Evolutionary conservation across 1,140 invertebrate species (phyloP).

Genomic region (Leptinotarsa texana): DNA sequence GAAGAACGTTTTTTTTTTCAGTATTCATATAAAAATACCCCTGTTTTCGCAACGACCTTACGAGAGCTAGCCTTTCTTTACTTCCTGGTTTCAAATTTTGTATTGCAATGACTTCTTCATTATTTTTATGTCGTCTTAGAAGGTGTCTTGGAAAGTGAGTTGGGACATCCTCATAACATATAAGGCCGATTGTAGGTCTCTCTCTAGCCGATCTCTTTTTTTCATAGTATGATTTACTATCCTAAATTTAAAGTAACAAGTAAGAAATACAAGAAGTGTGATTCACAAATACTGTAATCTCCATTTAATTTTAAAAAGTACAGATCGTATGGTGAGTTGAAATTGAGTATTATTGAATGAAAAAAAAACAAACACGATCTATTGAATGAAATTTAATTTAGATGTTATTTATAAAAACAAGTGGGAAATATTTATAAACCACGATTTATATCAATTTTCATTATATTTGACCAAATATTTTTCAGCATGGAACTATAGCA

Average conservation of each 20-base stretch:
- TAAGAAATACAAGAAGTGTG: neutral
- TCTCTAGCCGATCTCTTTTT: constrained; percentile 33
- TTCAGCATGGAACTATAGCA: no score
- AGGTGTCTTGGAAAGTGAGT: constrained; percentile 37
- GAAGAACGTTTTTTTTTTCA: constrained; percentile 9
- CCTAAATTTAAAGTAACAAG: constrained; percentile 1
- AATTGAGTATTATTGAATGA: no score
- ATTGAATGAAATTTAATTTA: no score
- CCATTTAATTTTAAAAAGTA: no score
- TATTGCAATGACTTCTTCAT: constrained; percentile 29
- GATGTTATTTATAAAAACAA: no score
- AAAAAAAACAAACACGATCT: no score
- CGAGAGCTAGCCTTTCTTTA: constrained; percentile 27
- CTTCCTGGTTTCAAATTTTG: constrained; percentile 26
- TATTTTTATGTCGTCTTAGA: constrained; percentile 31
- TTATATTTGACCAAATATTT: no score
- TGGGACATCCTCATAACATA: constrained; percentile 33
- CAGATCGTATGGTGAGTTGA: no score
- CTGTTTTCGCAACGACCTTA: neutral
- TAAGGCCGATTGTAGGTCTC: constrained; percentile 33
- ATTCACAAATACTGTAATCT: no score
- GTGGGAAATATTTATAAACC: no score
- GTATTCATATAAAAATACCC: constrained; percentile 19
- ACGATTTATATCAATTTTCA: no score
- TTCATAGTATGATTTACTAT: constrained; percentile 18